Evolutionary conservation across 2,113 vertebrate genomes (phyloP).

Genomic region (Abramis brama): DNA sequence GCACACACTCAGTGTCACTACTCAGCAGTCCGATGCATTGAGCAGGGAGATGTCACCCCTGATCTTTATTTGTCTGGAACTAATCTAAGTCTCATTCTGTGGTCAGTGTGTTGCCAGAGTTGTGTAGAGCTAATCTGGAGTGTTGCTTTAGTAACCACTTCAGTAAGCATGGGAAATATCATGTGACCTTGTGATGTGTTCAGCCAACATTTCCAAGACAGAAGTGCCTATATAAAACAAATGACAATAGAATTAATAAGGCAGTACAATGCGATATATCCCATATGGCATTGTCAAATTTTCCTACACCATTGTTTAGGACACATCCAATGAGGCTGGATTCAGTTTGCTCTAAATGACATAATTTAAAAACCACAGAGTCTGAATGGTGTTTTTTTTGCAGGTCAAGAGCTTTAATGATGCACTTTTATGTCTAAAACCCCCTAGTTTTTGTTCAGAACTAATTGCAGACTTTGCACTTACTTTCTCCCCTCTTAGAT

Average conservation of each 20-base stretch:
- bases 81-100: slow-evolving; percentile 38
- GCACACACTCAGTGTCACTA: background rate
- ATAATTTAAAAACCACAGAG: background rate
- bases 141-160: slow-evolving; percentile 34
- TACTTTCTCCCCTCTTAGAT: too few relatives aligned
- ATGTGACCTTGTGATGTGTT: background rate
- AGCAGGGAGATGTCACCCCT: slow-evolving; percentile 10
- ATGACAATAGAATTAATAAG: background rate
- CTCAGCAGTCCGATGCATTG: slow-evolving; percentile 22
- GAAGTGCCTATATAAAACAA: background rate
- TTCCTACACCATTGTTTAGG: background rate
- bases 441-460: background rate
- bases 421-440: background rate
- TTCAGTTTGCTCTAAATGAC: background rate
- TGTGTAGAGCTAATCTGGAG: background rate
- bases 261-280: background rate
- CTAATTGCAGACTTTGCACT: background rate
- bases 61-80: slow-evolving; percentile 43
- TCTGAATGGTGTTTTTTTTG: background rate
- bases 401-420: background rate
- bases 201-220: background rate
- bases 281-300: background rate
- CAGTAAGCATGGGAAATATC: background rate
- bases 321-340: background rate
- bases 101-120: slow-evolving; percentile 22